Percentiles rank a stretch among this genome's conserved stretches.
Conservation (phyloP, 1,140 invertebrate genomes). For the Sinonovacula constricta region DNA sequence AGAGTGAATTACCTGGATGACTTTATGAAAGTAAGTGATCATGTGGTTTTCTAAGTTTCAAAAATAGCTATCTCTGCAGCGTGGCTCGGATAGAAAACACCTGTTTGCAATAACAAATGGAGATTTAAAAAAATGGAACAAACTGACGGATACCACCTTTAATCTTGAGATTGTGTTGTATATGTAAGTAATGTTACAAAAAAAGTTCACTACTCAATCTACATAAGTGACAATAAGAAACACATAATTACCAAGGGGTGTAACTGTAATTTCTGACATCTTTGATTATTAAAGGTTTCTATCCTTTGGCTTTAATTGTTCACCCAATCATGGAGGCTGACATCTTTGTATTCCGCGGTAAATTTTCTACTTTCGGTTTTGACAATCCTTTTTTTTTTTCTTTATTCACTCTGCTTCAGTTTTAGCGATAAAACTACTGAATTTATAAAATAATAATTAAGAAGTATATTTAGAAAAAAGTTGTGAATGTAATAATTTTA, state of each 20-base stretch:
- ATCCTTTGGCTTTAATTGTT: not conserved
- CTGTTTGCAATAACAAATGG: no score
- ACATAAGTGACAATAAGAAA: constrained; percentile 51
- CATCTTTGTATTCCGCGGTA: constrained; percentile 42
- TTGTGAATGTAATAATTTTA: not conserved
- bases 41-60: not conserved
- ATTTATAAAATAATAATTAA: not conserved
- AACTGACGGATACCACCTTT: not conserved
- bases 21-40: not conserved
- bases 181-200: not conserved
- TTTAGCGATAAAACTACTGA: not conserved
- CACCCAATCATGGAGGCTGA: constrained; percentile 32
- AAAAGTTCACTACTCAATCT: not conserved
- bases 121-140: not conserved
- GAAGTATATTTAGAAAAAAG: not conserved
- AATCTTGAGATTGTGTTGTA: not conserved
- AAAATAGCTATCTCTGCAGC: no score
- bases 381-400: not conserved
- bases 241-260: constrained; percentile 84
- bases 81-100: no score
- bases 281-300: constrained; percentile 2
- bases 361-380: constrained; percentile 41
- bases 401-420: not conserved
- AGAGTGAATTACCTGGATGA: not conserved
- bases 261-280: constrained; percentile 95